Conservation (phyloP, 2,888 invertebrate species). For the Endomychus coccineus region DNA sequence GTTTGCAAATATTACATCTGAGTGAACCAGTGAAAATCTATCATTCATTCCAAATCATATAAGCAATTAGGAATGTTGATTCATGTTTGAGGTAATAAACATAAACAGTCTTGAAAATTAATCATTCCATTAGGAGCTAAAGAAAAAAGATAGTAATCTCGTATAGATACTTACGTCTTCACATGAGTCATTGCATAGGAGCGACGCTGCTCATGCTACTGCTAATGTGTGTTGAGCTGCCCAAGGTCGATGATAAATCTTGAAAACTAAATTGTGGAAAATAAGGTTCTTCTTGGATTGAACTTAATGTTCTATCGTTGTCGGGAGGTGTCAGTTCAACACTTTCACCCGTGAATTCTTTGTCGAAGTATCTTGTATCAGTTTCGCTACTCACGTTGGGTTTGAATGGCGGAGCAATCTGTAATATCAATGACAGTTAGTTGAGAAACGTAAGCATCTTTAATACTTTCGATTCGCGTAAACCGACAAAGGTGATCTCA, state of each 20-base stretch:
- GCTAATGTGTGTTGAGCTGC: constrained; percentile 55
- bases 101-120: too few relatives aligned
- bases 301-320: constrained; percentile 51
- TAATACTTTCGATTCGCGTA: too few relatives aligned
- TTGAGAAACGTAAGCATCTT: neutral
- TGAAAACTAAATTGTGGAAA: constrained; percentile 83
- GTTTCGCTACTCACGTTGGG: constrained; percentile 92
- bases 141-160: too few relatives aligned
- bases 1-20: too few relatives aligned
- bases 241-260: constrained; percentile 58
- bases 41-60: too few relatives aligned
- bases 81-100: too few relatives aligned
- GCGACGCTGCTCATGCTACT: constrained; percentile 53
- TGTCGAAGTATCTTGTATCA: constrained; percentile 96
- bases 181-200: constrained; percentile 39
- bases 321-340: constrained; percentile 95
- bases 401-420: constrained; percentile 90
- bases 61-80: too few relatives aligned
- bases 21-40: too few relatives aligned
- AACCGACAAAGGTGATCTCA: too few relatives aligned
- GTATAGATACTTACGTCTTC: too few relatives aligned
- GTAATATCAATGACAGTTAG: constrained; percentile 22
- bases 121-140: too few relatives aligned
- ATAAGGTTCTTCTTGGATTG: constrained; percentile 63
- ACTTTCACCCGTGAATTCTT: constrained; percentile 95